A percentile compares a stretch with the other conserved stretches of the same genome.
These are phyloP conservation scores for Kradibia gibbosae DNA, from an alignment of 1,140 invertebrate genomes.

Conservation along the genomic window DNA sequence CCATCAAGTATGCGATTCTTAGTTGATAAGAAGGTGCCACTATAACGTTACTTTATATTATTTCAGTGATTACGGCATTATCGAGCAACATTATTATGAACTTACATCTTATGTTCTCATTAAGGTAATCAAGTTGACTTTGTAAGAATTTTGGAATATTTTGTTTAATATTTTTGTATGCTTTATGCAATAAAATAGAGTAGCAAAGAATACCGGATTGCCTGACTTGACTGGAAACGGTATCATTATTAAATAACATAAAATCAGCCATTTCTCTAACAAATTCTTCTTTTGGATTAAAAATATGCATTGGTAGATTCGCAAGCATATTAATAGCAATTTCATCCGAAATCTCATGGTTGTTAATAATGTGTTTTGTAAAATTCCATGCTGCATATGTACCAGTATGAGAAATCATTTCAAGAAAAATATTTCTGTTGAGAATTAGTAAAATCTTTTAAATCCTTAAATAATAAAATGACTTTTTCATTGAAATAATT, in stretches of 20 bases:
- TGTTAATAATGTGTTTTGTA: conserved; percentile 61
- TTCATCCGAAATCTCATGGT: conserved; percentile 57
- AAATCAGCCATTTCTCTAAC: conserved; percentile 64
- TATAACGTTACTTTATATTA: conserved; percentile 51
- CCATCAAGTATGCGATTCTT: conserved; percentile 62
- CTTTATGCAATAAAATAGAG: conserved; percentile 64
- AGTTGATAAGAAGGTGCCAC: conserved; percentile 56
- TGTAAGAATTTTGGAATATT: conserved; percentile 11
- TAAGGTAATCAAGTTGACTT: conserved; percentile 56
- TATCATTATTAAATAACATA: conserved; percentile 51
- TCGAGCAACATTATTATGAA: conserved; percentile 50
- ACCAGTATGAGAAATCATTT: conserved; percentile 68
- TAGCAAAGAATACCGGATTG: conserved; percentile 65
- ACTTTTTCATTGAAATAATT: background rate
- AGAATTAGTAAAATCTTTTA: conserved; percentile 2
- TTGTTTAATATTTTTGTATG: conserved; percentile 52
- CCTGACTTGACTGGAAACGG: conserved; percentile 54
- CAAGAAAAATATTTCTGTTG: conserved; percentile 64
- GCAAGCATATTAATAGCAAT: conserved; percentile 60
- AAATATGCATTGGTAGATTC: conserved; percentile 65
- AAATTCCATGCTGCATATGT: conserved; percentile 64
- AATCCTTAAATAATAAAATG: background rate
- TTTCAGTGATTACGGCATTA: conserved; percentile 51
- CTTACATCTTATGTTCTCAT: conserved; percentile 58
- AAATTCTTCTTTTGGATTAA: conserved; percentile 61